Conservation (phyloP, 2,888 invertebrate genomes). For the Iphiclides podalirius region DNA sequence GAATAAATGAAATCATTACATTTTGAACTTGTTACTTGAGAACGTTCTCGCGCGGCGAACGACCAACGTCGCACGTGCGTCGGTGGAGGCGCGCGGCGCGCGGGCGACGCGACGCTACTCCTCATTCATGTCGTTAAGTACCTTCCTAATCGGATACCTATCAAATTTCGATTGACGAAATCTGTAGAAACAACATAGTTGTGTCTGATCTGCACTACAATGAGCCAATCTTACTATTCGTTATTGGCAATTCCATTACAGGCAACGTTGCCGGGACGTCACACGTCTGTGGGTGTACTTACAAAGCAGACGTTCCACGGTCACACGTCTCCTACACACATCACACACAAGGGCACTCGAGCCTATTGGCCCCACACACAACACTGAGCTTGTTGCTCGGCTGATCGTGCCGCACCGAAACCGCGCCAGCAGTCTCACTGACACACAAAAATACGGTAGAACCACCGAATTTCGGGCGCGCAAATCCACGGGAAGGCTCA, state of each 20-base stretch:
- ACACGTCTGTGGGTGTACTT: conserved; percentile 55
- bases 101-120: conserved; percentile 57
- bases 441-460: conserved; percentile 69
- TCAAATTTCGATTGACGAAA: conserved; percentile 42
- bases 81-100: conserved; percentile 53
- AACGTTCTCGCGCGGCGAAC: conserved; percentile 42
- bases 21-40: conserved; percentile 48
- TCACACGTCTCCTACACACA: conserved; percentile 73
- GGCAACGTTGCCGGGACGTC: conserved; percentile 48
- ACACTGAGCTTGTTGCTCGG: conserved; percentile 57
- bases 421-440: conserved; percentile 71
- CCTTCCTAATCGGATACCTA: conserved; percentile 50
- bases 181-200: conserved; percentile 19
- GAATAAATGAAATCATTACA: conserved; percentile 47
- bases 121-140: conserved; percentile 62
- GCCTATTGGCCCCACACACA: conserved; percentile 68
- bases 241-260: conserved; percentile 26
- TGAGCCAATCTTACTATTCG: too few species aligned
- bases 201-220: background rate
- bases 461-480: conserved; percentile 76
- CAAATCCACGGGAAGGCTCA: conserved; percentile 80
- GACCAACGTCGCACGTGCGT: conserved; percentile 59
- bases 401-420: conserved; percentile 58
- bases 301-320: conserved; percentile 72
- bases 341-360: conserved; percentile 73